Conservation (phyloP, 2,888 invertebrate genomes). For the Drosophila imparisetae region DNA sequence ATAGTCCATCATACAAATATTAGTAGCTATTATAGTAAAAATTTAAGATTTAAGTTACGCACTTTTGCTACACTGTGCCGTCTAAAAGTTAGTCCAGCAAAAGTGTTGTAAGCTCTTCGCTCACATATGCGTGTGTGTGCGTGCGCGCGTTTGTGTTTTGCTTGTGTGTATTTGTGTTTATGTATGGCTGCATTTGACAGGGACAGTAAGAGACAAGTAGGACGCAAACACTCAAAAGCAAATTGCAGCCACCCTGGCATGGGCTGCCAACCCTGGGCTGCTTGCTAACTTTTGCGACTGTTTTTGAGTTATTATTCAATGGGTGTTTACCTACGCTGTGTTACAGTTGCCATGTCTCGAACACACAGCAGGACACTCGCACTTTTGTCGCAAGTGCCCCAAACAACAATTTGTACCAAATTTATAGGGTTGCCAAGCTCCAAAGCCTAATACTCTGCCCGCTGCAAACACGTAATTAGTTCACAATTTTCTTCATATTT, state of each 20-base stretch:
- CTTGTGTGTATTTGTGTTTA: constrained; percentile 26
- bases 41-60: background rate
- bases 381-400: constrained; percentile 56
- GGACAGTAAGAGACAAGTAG: constrained; percentile 61
- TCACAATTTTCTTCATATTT: constrained; percentile 28
- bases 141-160: constrained; percentile 22
- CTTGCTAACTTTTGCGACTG: constrained; percentile 64
- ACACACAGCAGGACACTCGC: constrained; percentile 65
- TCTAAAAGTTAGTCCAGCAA: constrained; percentile 63
- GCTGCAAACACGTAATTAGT: constrained; percentile 52
- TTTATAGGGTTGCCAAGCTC: constrained; percentile 32
- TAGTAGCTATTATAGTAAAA: rapidly evolving
- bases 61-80: constrained; percentile 48
- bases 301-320: constrained; percentile 83
- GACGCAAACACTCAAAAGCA: constrained; percentile 73
- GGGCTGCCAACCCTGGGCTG: constrained; percentile 20
- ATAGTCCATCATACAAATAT: background rate
- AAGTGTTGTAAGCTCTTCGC: constrained; percentile 52
- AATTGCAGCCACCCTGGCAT: constrained; percentile 59
- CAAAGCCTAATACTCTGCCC: background rate
- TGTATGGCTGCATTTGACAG: constrained; percentile 68
- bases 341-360: constrained; percentile 44
- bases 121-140: constrained; percentile 25
- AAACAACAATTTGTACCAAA: constrained; percentile 55
- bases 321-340: constrained; percentile 59